Evolutionary conservation across 2,113 vertebrate genomes (phyloP), one percentile per base, ranked within the genome.

Genomic region (Glaucomys volans): DNA sequence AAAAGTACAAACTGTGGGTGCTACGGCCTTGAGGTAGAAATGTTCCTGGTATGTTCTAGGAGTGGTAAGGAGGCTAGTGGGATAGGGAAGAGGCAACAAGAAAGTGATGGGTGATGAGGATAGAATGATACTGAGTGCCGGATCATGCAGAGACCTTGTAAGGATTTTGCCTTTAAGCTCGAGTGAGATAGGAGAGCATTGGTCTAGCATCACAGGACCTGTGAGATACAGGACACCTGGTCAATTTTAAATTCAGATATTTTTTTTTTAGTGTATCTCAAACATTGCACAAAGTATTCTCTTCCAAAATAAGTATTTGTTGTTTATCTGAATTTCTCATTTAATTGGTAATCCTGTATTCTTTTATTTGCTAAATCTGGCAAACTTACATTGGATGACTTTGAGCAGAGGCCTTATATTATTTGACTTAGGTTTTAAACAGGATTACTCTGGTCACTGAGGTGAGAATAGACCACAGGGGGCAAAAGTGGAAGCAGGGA

Each of bases 291-390:
- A 72, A 32, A 6, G 59, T 30, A 75, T 89, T 50, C 1, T 86
- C 80, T 66, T 37, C 79, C 62, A 28, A n/a, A 32, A 13, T 74
- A 84, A 75, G 16, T 54, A 69, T 62, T 62, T 62, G n/a, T 62
- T 42, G 5, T 66, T 91, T 89, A 91, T 54, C 32, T 83, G 40
- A 95, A 92, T 92, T 66, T 74, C 8, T 6, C 86, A 88, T 89
- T 74, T 54, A 75, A 84, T 74, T 91, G 26, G 22, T 40, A 59
- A 91, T 80, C 37, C 47, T 91, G 7, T 88, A 32, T 88, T 69
- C 77, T 71, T 87, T 71, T 72, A 40, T 86, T 94, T 77, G 74
- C 52, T 76, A 80, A 90, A 81, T 82, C 74, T 71, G n/a, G 59
- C 32, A 69, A 71, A 7, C 16, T 4, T 57, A 52, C 9, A 1